Evolutionary conservation across 2,113 vertebrate species (phyloP).

Genomic region (Myanophis thanlyinensis): DNA sequence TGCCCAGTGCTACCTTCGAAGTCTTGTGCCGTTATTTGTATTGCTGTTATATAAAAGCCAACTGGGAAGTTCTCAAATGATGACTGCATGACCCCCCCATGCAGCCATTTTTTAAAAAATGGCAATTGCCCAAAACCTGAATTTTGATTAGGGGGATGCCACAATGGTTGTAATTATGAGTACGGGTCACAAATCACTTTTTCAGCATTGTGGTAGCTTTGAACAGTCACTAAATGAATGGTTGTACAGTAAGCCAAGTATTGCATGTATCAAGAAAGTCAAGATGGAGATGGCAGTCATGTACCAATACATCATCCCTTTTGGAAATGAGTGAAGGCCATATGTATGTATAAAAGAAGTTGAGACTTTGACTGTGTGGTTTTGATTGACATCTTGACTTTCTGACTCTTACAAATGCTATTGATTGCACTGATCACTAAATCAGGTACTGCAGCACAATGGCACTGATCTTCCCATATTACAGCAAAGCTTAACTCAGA

Average conservation of each 20-base stretch:
- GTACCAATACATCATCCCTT: background rate
- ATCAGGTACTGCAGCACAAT: background rate
- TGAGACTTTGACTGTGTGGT: background rate
- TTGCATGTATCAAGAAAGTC: background rate
- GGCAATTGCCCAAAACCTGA: too few relatives aligned
- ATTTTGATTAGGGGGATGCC: too few relatives aligned
- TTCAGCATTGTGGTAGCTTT: background rate
- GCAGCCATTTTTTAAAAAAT: too few relatives aligned
- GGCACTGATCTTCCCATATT: background rate
- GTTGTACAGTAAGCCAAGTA: too few relatives aligned
- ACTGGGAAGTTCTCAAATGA: too few relatives aligned
- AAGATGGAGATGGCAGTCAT: background rate
- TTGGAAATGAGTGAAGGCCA: background rate
- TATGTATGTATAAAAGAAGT: background rate
- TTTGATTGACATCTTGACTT: background rate
- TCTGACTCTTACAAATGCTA: background rate
- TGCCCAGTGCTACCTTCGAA: background rate
- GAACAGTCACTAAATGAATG: too few relatives aligned
- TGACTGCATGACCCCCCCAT: too few relatives aligned
- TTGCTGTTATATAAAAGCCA: background rate
- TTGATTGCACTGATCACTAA: background rate
- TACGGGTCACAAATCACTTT: background rate
- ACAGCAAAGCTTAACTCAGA: background rate
- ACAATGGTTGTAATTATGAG: background rate
- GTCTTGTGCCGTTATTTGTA: background rate